Conservation (phyloP, 2,113 vertebrate species). For the Oreochromis tanganicae region DNA sequence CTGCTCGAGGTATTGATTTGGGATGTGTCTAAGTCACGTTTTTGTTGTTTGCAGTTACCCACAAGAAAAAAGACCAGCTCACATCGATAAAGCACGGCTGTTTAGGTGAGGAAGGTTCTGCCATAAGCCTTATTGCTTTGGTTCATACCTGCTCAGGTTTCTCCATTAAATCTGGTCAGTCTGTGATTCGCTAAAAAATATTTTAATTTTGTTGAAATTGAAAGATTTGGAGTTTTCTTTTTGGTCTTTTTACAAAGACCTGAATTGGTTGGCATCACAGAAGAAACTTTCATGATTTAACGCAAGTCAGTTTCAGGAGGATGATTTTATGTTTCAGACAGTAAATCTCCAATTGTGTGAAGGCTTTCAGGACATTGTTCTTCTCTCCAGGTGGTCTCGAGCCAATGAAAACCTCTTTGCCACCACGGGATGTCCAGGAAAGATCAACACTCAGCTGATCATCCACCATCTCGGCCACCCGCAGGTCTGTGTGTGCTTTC, state of each 20-base stretch:
- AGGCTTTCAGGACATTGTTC: neutral
- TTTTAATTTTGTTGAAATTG: neutral
- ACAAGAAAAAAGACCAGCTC: constrained; percentile 88
- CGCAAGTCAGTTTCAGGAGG: neutral
- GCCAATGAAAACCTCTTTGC: constrained; percentile 91
- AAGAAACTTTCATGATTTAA: neutral
- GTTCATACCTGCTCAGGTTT: neutral
- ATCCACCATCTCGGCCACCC: constrained; percentile 94
- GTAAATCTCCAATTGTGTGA: neutral
- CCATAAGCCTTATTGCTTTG: neutral
- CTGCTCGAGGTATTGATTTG: neutral
- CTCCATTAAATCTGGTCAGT: neutral
- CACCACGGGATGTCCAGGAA: constrained; percentile 93
- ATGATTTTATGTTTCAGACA: neutral
- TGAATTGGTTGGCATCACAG: neutral
- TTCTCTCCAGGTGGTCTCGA: constrained; percentile 82
- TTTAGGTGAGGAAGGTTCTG: constrained; percentile 79
- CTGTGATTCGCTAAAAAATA: neutral
- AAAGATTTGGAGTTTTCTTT: neutral
- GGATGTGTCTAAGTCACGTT: neutral
- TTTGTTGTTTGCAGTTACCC: constrained; percentile 80
- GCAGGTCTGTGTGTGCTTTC: constrained; percentile 75
- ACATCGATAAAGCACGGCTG: constrained; percentile 81
- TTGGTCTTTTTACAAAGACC: neutral
- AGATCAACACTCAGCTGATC: constrained; percentile 83